These are phyloP conservation scores for Apus apus DNA, from an alignment of 2,113 vertebrate genomes.

Conservation along the genomic window DNA sequence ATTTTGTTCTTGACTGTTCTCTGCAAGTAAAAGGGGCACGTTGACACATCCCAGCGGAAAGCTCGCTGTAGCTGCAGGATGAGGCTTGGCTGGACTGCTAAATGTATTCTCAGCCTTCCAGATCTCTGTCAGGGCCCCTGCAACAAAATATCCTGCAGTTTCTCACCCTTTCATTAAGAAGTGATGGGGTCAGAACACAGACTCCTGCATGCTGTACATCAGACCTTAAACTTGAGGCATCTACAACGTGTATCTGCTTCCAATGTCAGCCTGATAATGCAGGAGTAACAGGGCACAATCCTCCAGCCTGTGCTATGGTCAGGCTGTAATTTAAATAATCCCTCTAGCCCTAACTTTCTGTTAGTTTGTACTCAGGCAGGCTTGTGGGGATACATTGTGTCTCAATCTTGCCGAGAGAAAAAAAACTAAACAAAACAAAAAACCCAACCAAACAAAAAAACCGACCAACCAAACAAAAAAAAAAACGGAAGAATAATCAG, in stretches of 20 bases:
- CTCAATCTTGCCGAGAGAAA: not conserved
- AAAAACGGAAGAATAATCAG: conserved; percentile 21
- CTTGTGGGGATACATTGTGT: not conserved
- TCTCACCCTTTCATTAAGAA: not conserved
- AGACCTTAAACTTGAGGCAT: not conserved
- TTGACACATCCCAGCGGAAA: not conserved
- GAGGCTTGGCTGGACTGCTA: not conserved
- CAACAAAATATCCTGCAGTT: not conserved
- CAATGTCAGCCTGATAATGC: not conserved
- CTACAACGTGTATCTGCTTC: not conserved
- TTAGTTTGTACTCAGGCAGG: not conserved
- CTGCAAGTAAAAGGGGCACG: not conserved
- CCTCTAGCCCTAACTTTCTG: not conserved
- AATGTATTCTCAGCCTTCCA: not conserved
- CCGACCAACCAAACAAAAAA: too few relatives aligned
- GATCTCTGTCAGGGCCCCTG: not conserved
- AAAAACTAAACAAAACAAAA: not conserved
- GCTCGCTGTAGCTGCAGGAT: not conserved
- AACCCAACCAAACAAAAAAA: not conserved
- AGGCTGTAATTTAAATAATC: conserved; percentile 18
- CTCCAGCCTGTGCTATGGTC: not conserved
- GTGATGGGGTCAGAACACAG: not conserved
- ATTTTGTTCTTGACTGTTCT: not conserved
- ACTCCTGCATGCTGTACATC: not conserved
- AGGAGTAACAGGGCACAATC: not conserved